Conservation (phyloP, 2,888 invertebrate species). For the Entomobrya multifasciata region DNA sequence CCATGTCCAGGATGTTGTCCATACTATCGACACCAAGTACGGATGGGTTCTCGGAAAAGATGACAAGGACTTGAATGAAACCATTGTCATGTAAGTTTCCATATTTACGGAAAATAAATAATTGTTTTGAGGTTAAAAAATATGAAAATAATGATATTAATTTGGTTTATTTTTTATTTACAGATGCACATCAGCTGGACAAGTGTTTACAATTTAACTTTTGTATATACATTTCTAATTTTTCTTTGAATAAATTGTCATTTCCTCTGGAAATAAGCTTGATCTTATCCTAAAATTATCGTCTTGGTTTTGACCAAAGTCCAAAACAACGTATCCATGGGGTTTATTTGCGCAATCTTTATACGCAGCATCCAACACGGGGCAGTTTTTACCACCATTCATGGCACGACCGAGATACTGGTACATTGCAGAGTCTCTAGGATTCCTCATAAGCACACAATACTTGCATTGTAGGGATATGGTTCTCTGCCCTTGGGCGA, state of each 20-base stretch:
- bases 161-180: no score
- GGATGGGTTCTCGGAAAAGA: neutral
- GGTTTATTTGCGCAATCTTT: slow-evolving; percentile 16
- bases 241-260: slow-evolving; percentile 49
- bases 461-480: no score
- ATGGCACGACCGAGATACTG: slow-evolving; percentile 25
- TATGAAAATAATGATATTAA: no score
- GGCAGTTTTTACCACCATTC: slow-evolving; percentile 45
- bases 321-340: slow-evolving; percentile 38
- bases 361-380: neutral
- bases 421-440: neutral
- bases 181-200: neutral
- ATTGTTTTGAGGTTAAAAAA: neutral
- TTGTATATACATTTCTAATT: neutral
- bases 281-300: slow-evolving; percentile 18
- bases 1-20: neutral
- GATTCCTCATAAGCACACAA: slow-evolving; percentile 35
- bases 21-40: neutral
- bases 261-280: slow-evolving; percentile 50
- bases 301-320: slow-evolving; percentile 42
- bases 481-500: no score
- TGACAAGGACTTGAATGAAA: neutral
- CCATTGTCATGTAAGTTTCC: neutral
- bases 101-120: neutral
- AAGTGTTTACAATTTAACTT: neutral